A percentile compares a stretch with the other conserved stretches of the same genome.
Evolutionary conservation across 2,113 vertebrate species (phyloP).

Genomic region (Paramormyrops kingsleyae): DNA sequence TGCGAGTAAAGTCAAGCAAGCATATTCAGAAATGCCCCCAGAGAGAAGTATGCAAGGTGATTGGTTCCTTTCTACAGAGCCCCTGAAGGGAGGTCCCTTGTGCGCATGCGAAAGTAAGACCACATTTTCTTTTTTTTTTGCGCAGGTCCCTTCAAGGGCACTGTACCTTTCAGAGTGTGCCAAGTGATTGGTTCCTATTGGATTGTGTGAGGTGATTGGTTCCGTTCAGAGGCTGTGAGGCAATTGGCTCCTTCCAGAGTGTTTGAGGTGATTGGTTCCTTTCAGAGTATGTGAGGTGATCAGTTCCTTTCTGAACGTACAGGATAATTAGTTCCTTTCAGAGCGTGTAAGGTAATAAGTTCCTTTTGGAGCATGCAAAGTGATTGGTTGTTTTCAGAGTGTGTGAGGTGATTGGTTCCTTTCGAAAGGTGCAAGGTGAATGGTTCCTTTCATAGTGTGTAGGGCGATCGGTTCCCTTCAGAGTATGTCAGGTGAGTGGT

Average conservation of each 20-base stretch:
- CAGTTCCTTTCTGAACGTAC: neutral
- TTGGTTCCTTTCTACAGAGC: neutral
- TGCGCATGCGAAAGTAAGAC: no score
- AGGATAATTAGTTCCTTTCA: neutral
- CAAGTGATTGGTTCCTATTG: neutral
- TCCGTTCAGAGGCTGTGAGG: neutral
- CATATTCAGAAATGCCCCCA: neutral
- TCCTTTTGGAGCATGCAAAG: neutral
- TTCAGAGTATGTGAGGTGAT: neutral
- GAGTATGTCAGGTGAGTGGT: neutral
- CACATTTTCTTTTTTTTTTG: no score
- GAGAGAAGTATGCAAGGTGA: neutral
- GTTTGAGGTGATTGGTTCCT: neutral
- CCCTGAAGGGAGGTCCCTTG: no score
- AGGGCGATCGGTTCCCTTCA: neutral
- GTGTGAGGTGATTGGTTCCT: neutral
- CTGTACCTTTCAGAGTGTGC: neutral
- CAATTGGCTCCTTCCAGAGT: neutral
- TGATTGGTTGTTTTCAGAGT: neutral
- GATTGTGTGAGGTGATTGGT: neutral
- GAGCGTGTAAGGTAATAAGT: neutral
- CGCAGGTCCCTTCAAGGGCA: no score
- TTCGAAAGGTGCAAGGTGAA: neutral
- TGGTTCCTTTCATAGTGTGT: neutral
- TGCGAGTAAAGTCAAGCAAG: neutral